Percentiles rank a stretch among this genome's conserved stretches.
Conservation (phyloP, 2,797 vertebrate genomes). For the Echiichthys vipera region DNA sequence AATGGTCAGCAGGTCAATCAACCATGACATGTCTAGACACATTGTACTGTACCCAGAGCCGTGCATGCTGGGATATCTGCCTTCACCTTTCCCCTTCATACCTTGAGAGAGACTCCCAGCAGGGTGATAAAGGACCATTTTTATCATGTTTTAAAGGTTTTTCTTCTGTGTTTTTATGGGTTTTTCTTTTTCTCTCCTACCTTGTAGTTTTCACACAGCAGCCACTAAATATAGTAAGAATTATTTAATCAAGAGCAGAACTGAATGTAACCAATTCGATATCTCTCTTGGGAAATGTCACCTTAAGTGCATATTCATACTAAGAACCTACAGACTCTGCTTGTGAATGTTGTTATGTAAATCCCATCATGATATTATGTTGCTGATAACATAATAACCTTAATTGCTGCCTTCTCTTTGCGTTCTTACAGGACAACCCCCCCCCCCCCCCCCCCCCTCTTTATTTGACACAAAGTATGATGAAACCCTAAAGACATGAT, state of each 20-base stretch:
- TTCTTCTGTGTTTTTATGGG: background rate
- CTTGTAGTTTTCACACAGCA: background rate
- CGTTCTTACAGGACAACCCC: constrained; percentile 8
- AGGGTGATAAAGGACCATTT: background rate
- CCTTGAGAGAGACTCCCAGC: background rate
- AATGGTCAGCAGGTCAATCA: constrained; percentile 60
- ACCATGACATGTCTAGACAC: constrained; percentile 51
- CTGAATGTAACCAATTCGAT: background rate
- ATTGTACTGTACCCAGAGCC: constrained; percentile 35
- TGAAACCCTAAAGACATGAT: background rate
- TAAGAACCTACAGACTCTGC: background rate
- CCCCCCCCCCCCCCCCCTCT: too few relatives aligned
- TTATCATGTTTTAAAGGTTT: background rate
- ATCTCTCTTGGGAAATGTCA: background rate
- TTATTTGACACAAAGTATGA: background rate
- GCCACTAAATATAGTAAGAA: background rate
- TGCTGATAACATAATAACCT: background rate
- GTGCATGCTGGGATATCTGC: constrained; percentile 27
- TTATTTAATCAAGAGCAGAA: background rate
- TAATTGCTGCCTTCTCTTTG: background rate
- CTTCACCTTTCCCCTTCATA: constrained; percentile 56
- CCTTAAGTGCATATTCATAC: background rate
- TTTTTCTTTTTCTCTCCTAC: background rate
- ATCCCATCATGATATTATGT: background rate
- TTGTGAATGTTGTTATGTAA: background rate